These are phyloP conservation scores for Leucozona laternaria DNA, from an alignment of 2,888 invertebrate species.

Conservation along the genomic window DNA sequence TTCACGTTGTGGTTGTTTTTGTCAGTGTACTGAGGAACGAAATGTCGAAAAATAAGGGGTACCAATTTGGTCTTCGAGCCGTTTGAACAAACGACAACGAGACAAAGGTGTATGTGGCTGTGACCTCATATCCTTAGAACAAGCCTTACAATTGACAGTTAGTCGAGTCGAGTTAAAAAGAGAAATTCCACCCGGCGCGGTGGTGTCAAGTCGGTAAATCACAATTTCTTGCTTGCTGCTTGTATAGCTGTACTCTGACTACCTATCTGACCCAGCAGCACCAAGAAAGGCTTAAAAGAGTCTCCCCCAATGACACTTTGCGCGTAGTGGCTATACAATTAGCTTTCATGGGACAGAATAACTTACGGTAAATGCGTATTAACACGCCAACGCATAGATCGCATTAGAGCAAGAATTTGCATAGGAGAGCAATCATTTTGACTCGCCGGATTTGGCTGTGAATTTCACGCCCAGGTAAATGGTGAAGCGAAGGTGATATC, in stretches of 20 bases:
- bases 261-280: slow-evolving; percentile 25
- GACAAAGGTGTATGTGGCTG: slow-evolving; percentile 17
- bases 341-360: slow-evolving; percentile 61
- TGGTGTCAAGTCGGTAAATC: slow-evolving; percentile 62
- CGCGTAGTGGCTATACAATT: slow-evolving; percentile 46
- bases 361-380: slow-evolving; percentile 71
- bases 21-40: not conserved
- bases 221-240: slow-evolving; percentile 34
- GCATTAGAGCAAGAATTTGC: slow-evolving; percentile 68
- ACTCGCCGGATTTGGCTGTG: slow-evolving; percentile 55
- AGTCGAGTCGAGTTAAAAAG: not conserved
- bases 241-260: slow-evolving; percentile 8
- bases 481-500: slow-evolving; percentile 62
- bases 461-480: slow-evolving; percentile 71
- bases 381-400: slow-evolving; percentile 74
- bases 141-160: slow-evolving; percentile 62
- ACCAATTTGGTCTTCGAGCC: slow-evolving; percentile 12
- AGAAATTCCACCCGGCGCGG: slow-evolving; percentile 47
- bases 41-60: not conserved
- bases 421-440: slow-evolving; percentile 66
- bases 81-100: slow-evolving; percentile 25
- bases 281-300: slow-evolving; percentile 12
- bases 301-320: slow-evolving; percentile 47
- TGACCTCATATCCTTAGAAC: slow-evolving; percentile 68
- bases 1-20: not conserved